Evolutionary conservation across 2,113 vertebrate genomes (phyloP), one percentile per base, ranked within the genome.

Genomic region (Pachypanchax playfairii): DNA sequence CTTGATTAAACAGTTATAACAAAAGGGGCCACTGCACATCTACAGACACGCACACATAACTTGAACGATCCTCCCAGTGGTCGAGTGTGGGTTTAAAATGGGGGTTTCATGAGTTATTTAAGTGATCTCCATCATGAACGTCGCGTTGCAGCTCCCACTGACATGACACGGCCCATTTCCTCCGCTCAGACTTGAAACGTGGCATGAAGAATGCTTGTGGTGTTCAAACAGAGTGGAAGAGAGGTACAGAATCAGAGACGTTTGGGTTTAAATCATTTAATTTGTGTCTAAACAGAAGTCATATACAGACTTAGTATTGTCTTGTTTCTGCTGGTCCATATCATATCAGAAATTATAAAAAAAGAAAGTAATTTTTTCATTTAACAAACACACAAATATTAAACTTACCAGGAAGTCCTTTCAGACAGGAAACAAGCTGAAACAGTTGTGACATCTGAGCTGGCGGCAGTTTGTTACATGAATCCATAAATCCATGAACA

Each of bases 81-180:
- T 75, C 35, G 42, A 48, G 44, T 75, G 79, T 51, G 75, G 80
- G 22, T 44, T 65, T 69, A 76, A 70, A 79, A 70, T 62, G 58
- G 63, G 65, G 35, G 75, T 79, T 82, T 75, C 77, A 87, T 85
- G 76, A 75, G 64, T 87, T 88, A 89, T 90, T 90, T 85, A 89
- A 87, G 67, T 50, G 7, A 63, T 50, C 71, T 82, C 58, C 41
- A 65, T 85, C 72, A 76, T 55, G 73, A 36, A 44, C 38, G 53
- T 73, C 73, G 52, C 14, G 9, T 74, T 70, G 44, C 35, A 25
- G 63, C 70, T 81, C 56, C 48, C 74, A 26, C 72, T 74, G 42
- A 89, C 79, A 86, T 63, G 77, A 79, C 83, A 76, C 35, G 55
- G 77, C 60, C 85, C 77, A 83, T 84, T 82, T 85, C 78, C 75